phyloP scores from a whole-genome alignment of 1,140 invertebrate genomes.

The Phortica variegata region DNA sequence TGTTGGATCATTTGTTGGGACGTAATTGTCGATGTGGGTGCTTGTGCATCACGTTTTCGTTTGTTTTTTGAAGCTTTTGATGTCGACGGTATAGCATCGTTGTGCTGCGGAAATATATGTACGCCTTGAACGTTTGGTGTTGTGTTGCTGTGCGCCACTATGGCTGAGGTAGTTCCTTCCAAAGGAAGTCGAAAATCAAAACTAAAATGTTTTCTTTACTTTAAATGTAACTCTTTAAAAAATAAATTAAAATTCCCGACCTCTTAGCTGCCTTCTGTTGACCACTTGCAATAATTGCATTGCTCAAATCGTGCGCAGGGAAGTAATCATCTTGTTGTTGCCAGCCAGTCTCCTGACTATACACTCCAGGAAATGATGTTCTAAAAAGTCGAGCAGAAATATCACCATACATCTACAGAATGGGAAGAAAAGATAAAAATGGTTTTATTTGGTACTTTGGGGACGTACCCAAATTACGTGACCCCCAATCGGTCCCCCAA shows the following conservation, averaged over 20 bases:
- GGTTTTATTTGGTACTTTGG: no score
- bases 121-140: neutral
- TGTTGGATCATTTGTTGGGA: constrained; percentile 20
- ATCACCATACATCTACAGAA: constrained; percentile 43
- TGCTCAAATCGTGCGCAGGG: constrained; percentile 46
- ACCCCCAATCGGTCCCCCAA: no score
- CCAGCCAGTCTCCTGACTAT: constrained; percentile 44
- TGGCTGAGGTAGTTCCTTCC: constrained; percentile 9
- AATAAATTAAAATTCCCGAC: neutral
- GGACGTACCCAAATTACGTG: no score
- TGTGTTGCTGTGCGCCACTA: constrained; percentile 3
- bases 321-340: constrained; percentile 43
- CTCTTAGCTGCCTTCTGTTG: neutral
- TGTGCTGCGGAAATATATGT: constrained; percentile 7
- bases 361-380: constrained; percentile 41
- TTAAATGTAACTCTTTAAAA: no score
- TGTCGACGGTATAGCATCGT: constrained; percentile 15
- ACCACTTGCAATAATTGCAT: constrained; percentile 1
- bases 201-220: no score
- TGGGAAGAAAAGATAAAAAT: no score
- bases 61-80: constrained; percentile 10
- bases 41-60: constrained; percentile 20
- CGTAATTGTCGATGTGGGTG: constrained; percentile 34
- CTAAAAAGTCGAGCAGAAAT: constrained; percentile 49
- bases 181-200: constrained; percentile 37